phyloP scores from a whole-genome alignment of 2,888 invertebrate species.

The Thysanoteuthis rhombus region DNA sequence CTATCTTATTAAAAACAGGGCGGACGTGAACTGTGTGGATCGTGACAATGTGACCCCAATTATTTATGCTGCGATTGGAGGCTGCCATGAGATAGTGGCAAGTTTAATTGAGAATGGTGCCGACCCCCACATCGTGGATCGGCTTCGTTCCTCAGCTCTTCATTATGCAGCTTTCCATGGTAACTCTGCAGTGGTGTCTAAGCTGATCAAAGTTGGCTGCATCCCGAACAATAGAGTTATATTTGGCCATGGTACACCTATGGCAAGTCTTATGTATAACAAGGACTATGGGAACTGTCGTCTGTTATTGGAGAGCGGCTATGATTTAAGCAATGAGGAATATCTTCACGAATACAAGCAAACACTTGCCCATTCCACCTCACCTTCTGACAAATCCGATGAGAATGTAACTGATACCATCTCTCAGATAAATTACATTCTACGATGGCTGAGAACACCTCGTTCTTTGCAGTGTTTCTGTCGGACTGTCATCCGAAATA shows the following conservation, averaged over 20 bases:
- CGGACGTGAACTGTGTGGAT: slow-evolving; percentile 47
- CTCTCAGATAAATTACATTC: not conserved
- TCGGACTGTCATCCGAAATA: slow-evolving; percentile 34
- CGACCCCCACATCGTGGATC: slow-evolving; percentile 41
- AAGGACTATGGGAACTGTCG: slow-evolving; percentile 40
- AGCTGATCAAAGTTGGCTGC: slow-evolving; percentile 47
- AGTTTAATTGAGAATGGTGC: slow-evolving; percentile 47
- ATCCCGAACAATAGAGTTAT: slow-evolving; percentile 43
- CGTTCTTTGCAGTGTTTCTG: slow-evolving; percentile 35
- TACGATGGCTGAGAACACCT: not conserved
- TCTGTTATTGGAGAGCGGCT: slow-evolving; percentile 48
- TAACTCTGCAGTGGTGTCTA: slow-evolving; percentile 35
- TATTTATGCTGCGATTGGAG: slow-evolving; percentile 43
- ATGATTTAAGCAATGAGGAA: slow-evolving; percentile 40
- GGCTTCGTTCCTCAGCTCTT: slow-evolving; percentile 46
- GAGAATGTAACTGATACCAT: not conserved
- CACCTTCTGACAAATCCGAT: not conserved
- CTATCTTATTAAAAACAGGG: slow-evolving; percentile 39
- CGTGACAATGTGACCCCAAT: slow-evolving; percentile 51
- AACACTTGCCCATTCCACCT: not conserved
- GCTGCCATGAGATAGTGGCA: slow-evolving; percentile 40
- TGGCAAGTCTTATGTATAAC: slow-evolving; percentile 45
- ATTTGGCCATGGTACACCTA: slow-evolving; percentile 50
- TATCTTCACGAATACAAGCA: slow-evolving; percentile 15
- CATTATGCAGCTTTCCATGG: slow-evolving; percentile 51